Base-by-base conservation (phyloP, 64 coral and sea anemone genomes). In the Catalaphyllia jardinei region DNA sequence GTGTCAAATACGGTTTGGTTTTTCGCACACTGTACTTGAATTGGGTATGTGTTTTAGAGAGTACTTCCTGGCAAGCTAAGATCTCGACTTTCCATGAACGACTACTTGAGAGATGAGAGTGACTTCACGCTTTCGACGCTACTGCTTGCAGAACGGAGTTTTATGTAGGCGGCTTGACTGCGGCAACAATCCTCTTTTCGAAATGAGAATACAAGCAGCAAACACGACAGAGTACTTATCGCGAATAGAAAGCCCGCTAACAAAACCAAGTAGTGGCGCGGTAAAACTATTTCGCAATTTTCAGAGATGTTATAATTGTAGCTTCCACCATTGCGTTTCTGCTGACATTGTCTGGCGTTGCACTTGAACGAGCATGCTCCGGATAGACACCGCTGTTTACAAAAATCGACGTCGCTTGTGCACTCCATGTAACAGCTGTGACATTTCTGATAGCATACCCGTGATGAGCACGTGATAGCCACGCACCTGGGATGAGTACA, bases 361-460 rank as follows among this genome's bases (percentile, higher is more conserved):
- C 95, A 97, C 25, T 25, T 77, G 25, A 97, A 91, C 4, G 67
- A 79, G 49, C 95, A 97, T 28, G 59, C 59, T 60, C 92, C 95
- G 24, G 92, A 97, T 13, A 97, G 24, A 82, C 95, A 97, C 15
- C 92, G 72, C 92, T 97, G 95, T 79, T 69, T 74, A 33, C 95
- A 97, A 78, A 80, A 91, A 69, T 73, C 86, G 31, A 94, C 92
- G 24, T 82, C 62, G 20, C 86, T 75, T 28, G 87, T 84, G 52
- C 95, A 97, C 33, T 72, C 59, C 95, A 97, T 97, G 49, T 93
- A 73, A 78, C 95, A 97, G 79, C 79, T 85, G 79, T 83, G 88
- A 24, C 95, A 97, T 84, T 79, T 72, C 73, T 97, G 95, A 77
- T 88, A 33, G 42, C 95, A 97, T 20, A 67, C 83, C 78, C 84